Evolutionary conservation across 2,888 invertebrate species (phyloP), one percentile per base, ranked within the genome.

Genomic region (Lithophane socia): DNA sequence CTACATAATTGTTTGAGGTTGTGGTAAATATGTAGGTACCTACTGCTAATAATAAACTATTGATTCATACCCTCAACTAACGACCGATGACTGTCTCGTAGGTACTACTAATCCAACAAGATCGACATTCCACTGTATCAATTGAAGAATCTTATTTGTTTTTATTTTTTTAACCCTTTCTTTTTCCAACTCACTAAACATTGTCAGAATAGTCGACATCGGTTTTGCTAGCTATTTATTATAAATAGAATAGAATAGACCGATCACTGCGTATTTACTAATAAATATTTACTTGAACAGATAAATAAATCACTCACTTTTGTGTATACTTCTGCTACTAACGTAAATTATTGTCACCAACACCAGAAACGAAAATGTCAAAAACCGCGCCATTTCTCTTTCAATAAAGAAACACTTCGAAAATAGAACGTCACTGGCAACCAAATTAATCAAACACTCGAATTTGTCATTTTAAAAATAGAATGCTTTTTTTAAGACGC

Each of bases 261-360:
- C n/a, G n/a, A 54, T 18, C 9, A 56, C 18, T 52, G 21, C 7
- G 54, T 81, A 47, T 58, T 64, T 24, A 73, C 18, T 56, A 72
- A 24, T 47, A 47, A 61, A 66, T 75, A 83, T 64, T 68, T 58
- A 58, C 44, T 0, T 47, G 56, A 52, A 54, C 0, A 83, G 12
- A 61, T 29, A 73, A 61, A 56, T 2, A 47, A 37, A 37, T 4
- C 37, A 87, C 88, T 83, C 60, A 88, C 88, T 77, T 78, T 75
- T 84, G n/a, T 79, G 47, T 65, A 88, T 77, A 70, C 82, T 88
- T 63, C 89, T 81, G 44, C 84, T 66, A 67, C 68, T 84, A 58
- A 86, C 88, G 74, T 79, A 79, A 58, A 83, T 65, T 72, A 88
- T 72, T 61, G 74, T 80, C 85, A 89, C 83, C 44, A 86, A 67